A percentile compares a stretch with the other conserved stretches of the same genome.
Conservation (phyloP, 2,797 vertebrate genomes). For the Mormyrops attenuatus region DNA sequence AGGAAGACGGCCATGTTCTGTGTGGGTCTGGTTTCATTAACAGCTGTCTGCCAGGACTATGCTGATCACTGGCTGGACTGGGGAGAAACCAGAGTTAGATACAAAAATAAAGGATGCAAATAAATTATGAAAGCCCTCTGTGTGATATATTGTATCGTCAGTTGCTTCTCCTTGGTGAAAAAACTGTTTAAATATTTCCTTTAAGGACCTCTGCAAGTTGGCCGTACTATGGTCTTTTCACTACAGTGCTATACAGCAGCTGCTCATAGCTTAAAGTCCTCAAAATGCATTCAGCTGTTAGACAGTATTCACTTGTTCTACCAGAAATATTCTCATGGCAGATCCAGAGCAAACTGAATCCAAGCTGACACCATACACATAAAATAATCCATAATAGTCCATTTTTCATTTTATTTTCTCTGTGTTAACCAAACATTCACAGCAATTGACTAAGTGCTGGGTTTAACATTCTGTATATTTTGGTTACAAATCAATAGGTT, state of each 20-base stretch:
- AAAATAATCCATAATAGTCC: background rate
- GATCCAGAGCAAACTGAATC: background rate
- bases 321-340: conserved; percentile 23
- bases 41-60: too few species aligned
- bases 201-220: background rate
- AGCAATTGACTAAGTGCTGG: background rate
- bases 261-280: conserved; percentile 29
- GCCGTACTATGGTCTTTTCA: conserved; percentile 15
- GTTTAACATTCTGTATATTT: background rate
- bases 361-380: background rate
- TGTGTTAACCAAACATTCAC: background rate
- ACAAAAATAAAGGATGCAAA: too few species aligned
- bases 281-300: conserved; percentile 36
- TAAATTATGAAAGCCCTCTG: background rate
- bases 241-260: background rate
- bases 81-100: too few species aligned
- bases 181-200: background rate
- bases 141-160: background rate
- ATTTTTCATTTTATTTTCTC: background rate
- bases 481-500: background rate
- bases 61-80: too few species aligned
- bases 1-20: too few species aligned
- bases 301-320: conserved; percentile 25
- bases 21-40: too few species aligned
- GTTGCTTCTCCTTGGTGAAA: background rate